These are phyloP conservation scores for Hippocampus zosterae DNA, from an alignment of 2,113 vertebrate genomes.

Conservation along the genomic window DNA sequence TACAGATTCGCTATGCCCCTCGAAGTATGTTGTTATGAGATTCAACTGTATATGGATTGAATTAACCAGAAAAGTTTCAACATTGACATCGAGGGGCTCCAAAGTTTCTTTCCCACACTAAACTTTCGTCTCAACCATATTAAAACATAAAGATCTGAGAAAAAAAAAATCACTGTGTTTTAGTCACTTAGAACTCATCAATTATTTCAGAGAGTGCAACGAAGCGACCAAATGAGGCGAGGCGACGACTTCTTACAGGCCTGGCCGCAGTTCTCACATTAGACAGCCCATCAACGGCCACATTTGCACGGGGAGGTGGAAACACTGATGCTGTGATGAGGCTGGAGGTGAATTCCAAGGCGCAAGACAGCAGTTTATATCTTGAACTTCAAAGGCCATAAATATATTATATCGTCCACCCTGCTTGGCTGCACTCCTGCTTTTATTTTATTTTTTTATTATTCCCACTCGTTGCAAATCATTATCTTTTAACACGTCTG, in stretches of 20 bases:
- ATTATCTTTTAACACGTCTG: neutral
- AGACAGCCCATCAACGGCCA: slow-evolving; percentile 65
- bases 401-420: slow-evolving; percentile 18
- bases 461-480: neutral
- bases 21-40: too few relatives aligned
- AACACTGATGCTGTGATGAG: slow-evolving; percentile 64
- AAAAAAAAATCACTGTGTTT: slow-evolving; percentile 70
- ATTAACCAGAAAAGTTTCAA: too few relatives aligned
- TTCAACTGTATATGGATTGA: too few relatives aligned
- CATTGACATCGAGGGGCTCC: neutral
- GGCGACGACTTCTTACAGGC: slow-evolving; percentile 59
- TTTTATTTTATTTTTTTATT: neutral
- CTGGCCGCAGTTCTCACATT: slow-evolving; percentile 58
- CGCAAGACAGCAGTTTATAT: slow-evolving; percentile 51
- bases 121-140: slow-evolving; percentile 63
- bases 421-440: neutral
- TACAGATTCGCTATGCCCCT: too few relatives aligned
- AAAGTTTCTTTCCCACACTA: slow-evolving; percentile 40
- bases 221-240: slow-evolving; percentile 62
- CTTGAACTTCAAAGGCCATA: slow-evolving; percentile 32
- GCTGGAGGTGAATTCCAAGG: slow-evolving; percentile 62
- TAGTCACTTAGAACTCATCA: slow-evolving; percentile 77
- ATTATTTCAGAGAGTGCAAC: slow-evolving; percentile 73
- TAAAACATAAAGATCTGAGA: slow-evolving; percentile 67
- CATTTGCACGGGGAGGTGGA: slow-evolving; percentile 49